Percentiles rank a stretch among this genome's conserved stretches.
Evolutionary conservation across 1,140 invertebrate genomes (phyloP).

Genomic region (Saxidomus purpurata): DNA sequence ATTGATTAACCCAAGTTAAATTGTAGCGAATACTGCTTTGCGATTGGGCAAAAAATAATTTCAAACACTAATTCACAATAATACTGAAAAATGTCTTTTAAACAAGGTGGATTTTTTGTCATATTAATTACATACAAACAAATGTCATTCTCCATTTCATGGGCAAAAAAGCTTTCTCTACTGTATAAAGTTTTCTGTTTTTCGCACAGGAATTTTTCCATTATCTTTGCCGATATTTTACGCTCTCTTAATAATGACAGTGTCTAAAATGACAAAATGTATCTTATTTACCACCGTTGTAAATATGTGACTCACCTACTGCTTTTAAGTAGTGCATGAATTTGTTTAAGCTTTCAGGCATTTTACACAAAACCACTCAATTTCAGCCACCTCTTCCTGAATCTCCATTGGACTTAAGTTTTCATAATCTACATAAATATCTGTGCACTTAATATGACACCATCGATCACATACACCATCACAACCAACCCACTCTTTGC

Average conservation of each 20-base stretch:
- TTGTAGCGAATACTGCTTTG: no score
- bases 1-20: no score
- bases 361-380: neutral
- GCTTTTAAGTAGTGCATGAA: neutral
- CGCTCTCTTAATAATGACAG: neutral
- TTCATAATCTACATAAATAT: neutral
- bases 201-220: neutral
- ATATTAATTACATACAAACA: neutral
- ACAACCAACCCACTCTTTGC: neutral
- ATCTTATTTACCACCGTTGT: neutral
- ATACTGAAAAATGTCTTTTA: neutral
- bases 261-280: neutral
- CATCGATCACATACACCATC: neutral
- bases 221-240: neutral
- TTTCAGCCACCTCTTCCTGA: neutral
- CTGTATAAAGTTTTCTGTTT: neutral
- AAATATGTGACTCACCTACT: neutral
- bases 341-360: neutral
- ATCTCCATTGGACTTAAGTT: neutral
- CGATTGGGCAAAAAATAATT: no score
- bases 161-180: neutral
- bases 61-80: neutral
- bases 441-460: neutral
- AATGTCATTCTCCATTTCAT: neutral
- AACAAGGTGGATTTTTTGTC: neutral